Evolutionary conservation across 2,888 invertebrate genomes (phyloP).

Genomic region (Sphaerophoria taeniata): DNA sequence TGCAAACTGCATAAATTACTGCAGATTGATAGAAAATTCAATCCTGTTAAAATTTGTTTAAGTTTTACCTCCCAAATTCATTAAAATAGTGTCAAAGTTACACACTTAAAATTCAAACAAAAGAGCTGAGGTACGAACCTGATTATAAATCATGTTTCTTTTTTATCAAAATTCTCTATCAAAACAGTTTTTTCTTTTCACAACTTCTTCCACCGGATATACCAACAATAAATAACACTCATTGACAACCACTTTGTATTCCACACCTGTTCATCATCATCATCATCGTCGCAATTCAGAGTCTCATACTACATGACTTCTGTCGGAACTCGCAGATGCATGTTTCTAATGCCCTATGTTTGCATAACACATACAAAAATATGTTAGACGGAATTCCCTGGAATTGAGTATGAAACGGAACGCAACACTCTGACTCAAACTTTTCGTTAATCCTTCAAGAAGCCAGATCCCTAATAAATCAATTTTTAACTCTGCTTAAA

Average conservation of each 20-base stretch:
- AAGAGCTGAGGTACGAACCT: constrained; percentile 54
- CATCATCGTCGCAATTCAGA: constrained; percentile 4
- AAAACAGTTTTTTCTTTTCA: constrained; percentile 15
- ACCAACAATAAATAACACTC: constrained; percentile 57
- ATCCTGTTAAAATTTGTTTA: not conserved
- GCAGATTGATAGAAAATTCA: not conserved
- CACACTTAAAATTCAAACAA: constrained; percentile 12
- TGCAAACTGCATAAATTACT: too few species aligned
- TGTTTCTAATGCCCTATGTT: too few species aligned
- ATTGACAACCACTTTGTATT: constrained; percentile 70
- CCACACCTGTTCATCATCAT: constrained; percentile 60
- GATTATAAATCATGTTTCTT: constrained; percentile 22
- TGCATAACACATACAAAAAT: too few species aligned
- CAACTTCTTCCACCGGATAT: constrained; percentile 44
- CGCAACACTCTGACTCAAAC: too few species aligned
- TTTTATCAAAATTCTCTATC: constrained; percentile 33
- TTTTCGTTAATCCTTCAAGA: too few species aligned
- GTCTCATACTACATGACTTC: constrained; percentile 26
- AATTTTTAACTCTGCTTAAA: constrained; percentile 26
- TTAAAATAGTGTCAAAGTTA: not conserved
- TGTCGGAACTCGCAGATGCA: too few species aligned
- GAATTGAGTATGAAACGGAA: too few species aligned
- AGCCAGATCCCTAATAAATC: constrained; percentile 7
- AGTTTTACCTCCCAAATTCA: not conserved
- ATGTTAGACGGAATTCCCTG: too few species aligned